Evolutionary conservation across 2,113 vertebrate species (phyloP).

Genomic region (Lepidothrix coronata): DNA sequence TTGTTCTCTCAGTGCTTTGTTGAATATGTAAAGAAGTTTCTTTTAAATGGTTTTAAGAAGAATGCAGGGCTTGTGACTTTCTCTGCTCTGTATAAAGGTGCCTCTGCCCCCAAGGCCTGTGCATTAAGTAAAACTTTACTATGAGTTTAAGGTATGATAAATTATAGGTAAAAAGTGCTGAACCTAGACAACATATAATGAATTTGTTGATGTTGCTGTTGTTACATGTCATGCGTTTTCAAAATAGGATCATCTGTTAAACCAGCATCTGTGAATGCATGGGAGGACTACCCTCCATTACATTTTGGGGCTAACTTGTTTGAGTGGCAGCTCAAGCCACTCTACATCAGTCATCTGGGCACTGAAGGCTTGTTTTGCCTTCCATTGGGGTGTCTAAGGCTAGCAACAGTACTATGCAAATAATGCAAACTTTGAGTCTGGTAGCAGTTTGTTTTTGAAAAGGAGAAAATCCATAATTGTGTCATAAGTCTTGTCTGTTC

Average conservation of each 20-base stretch:
- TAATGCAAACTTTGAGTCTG: neutral
- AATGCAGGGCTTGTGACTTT: neutral
- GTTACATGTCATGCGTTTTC: neutral
- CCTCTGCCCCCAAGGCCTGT: neutral
- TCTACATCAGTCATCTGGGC: neutral
- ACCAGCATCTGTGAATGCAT: neutral
- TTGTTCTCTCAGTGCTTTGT: neutral
- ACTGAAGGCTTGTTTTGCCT: neutral
- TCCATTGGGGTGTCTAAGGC: neutral
- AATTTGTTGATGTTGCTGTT: neutral
- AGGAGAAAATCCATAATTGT: neutral
- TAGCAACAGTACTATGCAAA: neutral
- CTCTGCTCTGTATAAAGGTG: neutral
- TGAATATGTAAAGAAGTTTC: neutral
- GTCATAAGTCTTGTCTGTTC: neutral
- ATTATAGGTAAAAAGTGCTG: neutral
- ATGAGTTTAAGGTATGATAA: neutral
- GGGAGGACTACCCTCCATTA: neutral
- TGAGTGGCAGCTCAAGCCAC: neutral
- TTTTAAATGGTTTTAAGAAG: neutral
- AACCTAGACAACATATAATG: neutral
- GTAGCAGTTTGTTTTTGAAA: neutral
- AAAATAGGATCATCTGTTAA: neutral
- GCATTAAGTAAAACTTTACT: neutral
- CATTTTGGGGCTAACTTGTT: neutral